Percentiles rank a stretch among this genome's conserved stretches.
phyloP scores from a whole-genome alignment of 2,797 vertebrate species.

The Sebastes miniatus region DNA sequence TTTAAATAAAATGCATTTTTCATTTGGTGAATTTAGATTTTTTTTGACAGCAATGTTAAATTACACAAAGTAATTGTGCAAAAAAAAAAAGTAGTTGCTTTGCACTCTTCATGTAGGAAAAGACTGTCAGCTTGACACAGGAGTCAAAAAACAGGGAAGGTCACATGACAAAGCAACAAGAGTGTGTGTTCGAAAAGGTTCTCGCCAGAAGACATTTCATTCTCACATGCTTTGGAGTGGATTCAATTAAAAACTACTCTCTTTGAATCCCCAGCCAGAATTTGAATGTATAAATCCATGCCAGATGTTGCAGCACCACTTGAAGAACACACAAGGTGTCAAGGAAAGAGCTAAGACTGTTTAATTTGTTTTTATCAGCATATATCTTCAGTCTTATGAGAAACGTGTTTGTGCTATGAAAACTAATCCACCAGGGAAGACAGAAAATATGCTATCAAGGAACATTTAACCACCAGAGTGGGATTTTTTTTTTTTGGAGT shows the following conservation, averaged over 20 bases:
- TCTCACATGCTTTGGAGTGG: conserved; percentile 67
- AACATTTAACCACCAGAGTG: neutral
- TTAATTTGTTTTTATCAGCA: conserved; percentile 49
- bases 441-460: neutral
- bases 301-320: conserved; percentile 70
- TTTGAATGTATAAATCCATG: conserved; percentile 65
- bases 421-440: conserved; percentile 8
- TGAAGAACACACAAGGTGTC: conserved; percentile 73
- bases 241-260: conserved; percentile 72
- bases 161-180: conserved; percentile 61
- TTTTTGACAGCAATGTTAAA: neutral
- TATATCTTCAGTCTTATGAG: conserved; percentile 17
- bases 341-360: conserved; percentile 40
- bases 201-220: conserved; percentile 70
- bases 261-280: conserved; percentile 74
- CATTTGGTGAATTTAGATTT: neutral
- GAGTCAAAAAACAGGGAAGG: conserved; percentile 17
- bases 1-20: neutral
- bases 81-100: neutral
- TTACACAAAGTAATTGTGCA: neutral
- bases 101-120: neutral
- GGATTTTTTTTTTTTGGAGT: neutral
- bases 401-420: conserved; percentile 7
- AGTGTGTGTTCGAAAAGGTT: conserved; percentile 52
- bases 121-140: conserved; percentile 15